phyloP scores from a whole-genome alignment of 2,888 invertebrate species.

The Calameuta idolon region DNA sequence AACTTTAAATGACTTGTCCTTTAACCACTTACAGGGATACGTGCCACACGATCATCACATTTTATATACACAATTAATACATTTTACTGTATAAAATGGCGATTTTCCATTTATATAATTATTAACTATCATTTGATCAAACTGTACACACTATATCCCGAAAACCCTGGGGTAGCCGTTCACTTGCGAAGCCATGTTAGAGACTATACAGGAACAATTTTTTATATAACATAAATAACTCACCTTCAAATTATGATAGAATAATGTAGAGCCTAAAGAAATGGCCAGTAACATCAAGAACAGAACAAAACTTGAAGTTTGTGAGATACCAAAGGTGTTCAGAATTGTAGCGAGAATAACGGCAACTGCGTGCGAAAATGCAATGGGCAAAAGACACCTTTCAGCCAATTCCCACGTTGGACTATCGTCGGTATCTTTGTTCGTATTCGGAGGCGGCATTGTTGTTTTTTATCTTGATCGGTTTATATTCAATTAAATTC shows the following conservation, averaged over 20 bases:
- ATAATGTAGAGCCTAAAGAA: conserved; percentile 81
- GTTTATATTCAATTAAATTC: conserved; percentile 35
- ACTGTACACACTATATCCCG: conserved; percentile 13
- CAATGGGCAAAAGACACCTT: conserved; percentile 80
- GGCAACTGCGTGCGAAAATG: conserved; percentile 85
- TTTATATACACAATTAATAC: not conserved
- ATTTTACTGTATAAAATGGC: not conserved
- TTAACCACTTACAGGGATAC: not conserved
- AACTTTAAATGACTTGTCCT: not conserved
- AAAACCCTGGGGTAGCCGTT: not conserved
- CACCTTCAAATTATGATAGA: conserved; percentile 89
- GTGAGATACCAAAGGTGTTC: conserved; percentile 79
- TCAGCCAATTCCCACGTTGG: conserved; percentile 75
- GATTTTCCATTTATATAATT: not conserved
- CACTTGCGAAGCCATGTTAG: not conserved
- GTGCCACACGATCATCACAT: not conserved
- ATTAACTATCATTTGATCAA: not conserved
- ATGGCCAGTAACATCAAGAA: conserved; percentile 81
- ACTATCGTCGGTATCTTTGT: conserved; percentile 61
- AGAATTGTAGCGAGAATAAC: conserved; percentile 80
- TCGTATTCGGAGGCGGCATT: conserved; percentile 52
- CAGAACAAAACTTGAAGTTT: conserved; percentile 81
- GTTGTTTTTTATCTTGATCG: conserved; percentile 26
- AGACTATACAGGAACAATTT: not conserved
- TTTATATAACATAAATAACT: conserved; percentile 47